Conservation (phyloP, 2,888 invertebrate genomes). For the Crematogaster levior region DNA sequence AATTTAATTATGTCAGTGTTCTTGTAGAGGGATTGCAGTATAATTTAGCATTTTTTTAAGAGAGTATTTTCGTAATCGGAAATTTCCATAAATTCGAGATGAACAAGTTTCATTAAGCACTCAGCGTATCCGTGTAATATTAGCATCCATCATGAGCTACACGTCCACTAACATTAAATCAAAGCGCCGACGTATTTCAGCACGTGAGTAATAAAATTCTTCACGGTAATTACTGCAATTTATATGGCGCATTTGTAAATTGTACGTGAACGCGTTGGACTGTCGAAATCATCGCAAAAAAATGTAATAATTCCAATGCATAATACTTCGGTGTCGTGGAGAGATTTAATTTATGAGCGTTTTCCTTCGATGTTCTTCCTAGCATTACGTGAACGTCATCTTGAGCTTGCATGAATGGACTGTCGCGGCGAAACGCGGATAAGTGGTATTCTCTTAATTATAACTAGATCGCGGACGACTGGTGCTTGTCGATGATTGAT, state of each 20-base stretch:
- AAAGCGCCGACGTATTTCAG: slow-evolving; percentile 9
- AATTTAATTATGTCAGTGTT: background rate
- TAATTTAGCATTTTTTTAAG: background rate
- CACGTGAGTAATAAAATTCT: slow-evolving; percentile 5
- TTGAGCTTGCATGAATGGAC: slow-evolving; percentile 28
- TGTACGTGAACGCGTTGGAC: too few species aligned
- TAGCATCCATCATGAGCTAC: background rate
- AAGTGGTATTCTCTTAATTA: slow-evolving; percentile 37
- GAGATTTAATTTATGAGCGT: slow-evolving; percentile 15
- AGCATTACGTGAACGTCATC: slow-evolving; percentile 14
- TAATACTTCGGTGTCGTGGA: background rate
- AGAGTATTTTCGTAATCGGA: background rate
- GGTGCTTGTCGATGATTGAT: slow-evolving; percentile 45
- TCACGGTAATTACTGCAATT: slow-evolving; percentile 13
- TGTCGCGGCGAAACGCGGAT: slow-evolving; percentile 19
- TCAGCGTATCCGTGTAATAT: background rate
- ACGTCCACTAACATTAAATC: slow-evolving; percentile 7
- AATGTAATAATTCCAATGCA: background rate
- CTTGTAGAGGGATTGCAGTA: background rate
- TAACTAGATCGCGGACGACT: slow-evolving; percentile 24
- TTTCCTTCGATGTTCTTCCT: background rate
- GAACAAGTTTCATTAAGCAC: background rate
- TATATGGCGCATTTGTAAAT: slow-evolving; percentile 28
- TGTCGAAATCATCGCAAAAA: slow-evolving; percentile 15
- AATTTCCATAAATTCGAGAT: slow-evolving; percentile 8